Evolutionary conservation across 2,888 invertebrate genomes (phyloP).

Genomic region (Chrysina gloriosa): DNA sequence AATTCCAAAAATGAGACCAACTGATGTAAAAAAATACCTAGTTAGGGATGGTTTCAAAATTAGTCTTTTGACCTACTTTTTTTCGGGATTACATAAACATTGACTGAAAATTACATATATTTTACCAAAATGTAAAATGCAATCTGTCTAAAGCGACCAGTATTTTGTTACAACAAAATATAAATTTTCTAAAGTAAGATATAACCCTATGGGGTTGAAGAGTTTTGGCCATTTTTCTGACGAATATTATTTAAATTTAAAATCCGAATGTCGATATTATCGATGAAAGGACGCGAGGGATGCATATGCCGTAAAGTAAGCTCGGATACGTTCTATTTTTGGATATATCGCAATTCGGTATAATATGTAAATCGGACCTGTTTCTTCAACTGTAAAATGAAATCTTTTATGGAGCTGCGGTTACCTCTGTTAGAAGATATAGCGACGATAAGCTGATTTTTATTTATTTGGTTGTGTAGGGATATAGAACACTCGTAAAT

Average conservation of each 20-base stretch:
- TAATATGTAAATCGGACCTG: constrained; percentile 2
- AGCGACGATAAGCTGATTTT: too few species aligned
- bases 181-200: constrained; percentile 30
- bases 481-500: too few species aligned
- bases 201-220: neutral
- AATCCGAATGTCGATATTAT: constrained; percentile 2
- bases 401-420: neutral
- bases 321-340: neutral
- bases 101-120: neutral
- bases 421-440: neutral
- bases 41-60: too few species aligned
- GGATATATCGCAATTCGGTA: neutral
- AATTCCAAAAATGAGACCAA: too few species aligned
- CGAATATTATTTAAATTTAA: constrained; percentile 18
- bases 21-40: too few species aligned
- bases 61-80: too few species aligned
- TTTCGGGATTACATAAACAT: too few species aligned
- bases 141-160: neutral
- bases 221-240: constrained; percentile 10
- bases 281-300: neutral
- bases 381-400: neutral
- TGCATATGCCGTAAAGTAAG: too few species aligned
- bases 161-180: constrained; percentile 9
- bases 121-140: neutral
- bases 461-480: too few species aligned